phyloP scores from a whole-genome alignment of 2,113 vertebrate genomes.

The Vombatus ursinus region DNA sequence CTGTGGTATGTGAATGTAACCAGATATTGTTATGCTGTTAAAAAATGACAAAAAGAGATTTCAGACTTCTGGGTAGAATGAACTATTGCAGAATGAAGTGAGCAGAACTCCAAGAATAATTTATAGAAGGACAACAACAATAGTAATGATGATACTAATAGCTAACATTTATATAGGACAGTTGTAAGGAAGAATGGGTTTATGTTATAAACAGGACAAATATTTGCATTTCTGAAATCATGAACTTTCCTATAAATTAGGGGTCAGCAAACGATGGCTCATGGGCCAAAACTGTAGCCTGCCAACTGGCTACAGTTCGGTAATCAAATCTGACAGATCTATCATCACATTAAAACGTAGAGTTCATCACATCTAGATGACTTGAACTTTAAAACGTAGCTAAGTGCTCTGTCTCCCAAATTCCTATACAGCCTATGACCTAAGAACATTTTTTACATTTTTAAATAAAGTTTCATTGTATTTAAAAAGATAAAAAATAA shows the following conservation, averaged over 20 bases:
- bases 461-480: background rate
- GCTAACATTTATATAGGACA: background rate
- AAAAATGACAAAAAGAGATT: background rate
- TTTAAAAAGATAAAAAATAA: background rate
- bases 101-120: background rate
- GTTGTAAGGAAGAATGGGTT: background rate
- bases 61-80: too few species aligned
- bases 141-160: background rate
- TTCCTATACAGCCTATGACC: background rate
- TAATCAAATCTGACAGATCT: background rate
- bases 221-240: background rate
- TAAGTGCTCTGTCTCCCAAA: background rate
- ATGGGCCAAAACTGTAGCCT: background rate
- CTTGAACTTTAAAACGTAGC: background rate
- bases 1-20: background rate
- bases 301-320: background rate
- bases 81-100: background rate
- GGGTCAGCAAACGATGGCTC: background rate
- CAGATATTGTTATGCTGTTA: background rate
- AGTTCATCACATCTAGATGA: background rate
- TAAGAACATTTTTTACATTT: background rate
- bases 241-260: background rate
- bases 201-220: background rate
- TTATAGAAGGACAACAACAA: background rate
- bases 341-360: background rate